phyloP scores from a whole-genome alignment of 2,888 invertebrate genomes.

The Drosophila birchii region DNA sequence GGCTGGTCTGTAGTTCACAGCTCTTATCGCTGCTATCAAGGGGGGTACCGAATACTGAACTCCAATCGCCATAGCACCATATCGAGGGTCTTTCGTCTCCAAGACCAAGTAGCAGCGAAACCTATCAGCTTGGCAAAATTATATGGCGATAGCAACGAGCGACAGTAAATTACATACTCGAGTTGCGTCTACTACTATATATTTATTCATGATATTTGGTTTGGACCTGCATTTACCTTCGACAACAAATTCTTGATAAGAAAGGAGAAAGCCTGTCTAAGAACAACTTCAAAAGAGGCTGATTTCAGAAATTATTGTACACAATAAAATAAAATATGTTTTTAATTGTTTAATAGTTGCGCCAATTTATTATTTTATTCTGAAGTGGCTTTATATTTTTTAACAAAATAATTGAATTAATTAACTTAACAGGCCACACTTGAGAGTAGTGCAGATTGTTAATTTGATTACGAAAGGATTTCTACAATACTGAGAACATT shows the following conservation, averaged over 20 bases:
- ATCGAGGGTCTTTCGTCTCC: constrained; percentile 16
- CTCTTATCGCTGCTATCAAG: constrained; percentile 35
- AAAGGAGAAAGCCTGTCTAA: not conserved
- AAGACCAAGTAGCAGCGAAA: constrained; percentile 12
- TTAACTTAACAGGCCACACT: not conserved
- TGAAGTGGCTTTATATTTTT: constrained; percentile 25
- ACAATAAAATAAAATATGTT: constrained; percentile 48
- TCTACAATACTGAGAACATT: not conserved
- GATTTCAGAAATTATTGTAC: constrained; percentile 1
- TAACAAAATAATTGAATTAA: constrained; percentile 7
- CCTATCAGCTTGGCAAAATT: constrained; percentile 32
- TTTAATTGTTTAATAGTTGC: constrained; percentile 39
- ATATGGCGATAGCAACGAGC: constrained; percentile 8
- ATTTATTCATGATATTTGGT: constrained; percentile 31
- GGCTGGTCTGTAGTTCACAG: constrained; percentile 14
- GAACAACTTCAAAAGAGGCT: constrained; percentile 1
- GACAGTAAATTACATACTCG: constrained; percentile 34
- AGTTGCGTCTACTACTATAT: constrained; percentile 6
- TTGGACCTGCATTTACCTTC: not conserved
- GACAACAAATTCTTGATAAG: constrained; percentile 6
- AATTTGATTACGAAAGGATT: constrained; percentile 3
- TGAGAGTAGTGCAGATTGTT: constrained; percentile 1
- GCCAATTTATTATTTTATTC: constrained; percentile 26
- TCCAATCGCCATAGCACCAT: not conserved
- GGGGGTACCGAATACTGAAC: constrained; percentile 13